A percentile compares a stretch with the other conserved stretches of the same genome.
These are phyloP conservation scores for Agapostemon virescens DNA, from an alignment of 2,888 invertebrate species.

Conservation along the genomic window DNA sequence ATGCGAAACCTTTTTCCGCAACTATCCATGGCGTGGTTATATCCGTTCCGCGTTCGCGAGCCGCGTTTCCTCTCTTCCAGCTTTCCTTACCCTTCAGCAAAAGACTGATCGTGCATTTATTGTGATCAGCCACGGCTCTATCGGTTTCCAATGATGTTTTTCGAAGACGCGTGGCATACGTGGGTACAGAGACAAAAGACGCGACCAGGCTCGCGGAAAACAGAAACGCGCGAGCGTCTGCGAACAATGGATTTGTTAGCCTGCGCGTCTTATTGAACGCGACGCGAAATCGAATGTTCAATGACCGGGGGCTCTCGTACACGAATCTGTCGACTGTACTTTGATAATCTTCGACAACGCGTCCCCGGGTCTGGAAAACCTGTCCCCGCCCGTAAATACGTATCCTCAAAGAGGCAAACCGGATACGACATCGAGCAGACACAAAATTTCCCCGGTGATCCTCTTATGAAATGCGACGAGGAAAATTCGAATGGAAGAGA, in stretches of 20 bases:
- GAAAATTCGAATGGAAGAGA: slow-evolving; percentile 31
- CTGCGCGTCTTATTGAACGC: slow-evolving; percentile 64
- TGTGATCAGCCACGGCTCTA: slow-evolving; percentile 14
- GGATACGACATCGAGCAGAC: slow-evolving; percentile 13
- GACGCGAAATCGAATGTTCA: slow-evolving; percentile 67
- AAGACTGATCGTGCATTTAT: slow-evolving; percentile 35
- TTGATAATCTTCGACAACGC: slow-evolving; percentile 37
- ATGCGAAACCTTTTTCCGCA: too few relatives aligned
- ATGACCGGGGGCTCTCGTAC: slow-evolving; percentile 62
- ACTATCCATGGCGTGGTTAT: slow-evolving; percentile 24
- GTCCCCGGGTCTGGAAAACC: slow-evolving; percentile 8
- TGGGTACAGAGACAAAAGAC: neutral
- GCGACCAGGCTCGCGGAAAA: slow-evolving; percentile 49
- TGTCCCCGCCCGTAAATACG: neutral
- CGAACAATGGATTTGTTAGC: slow-evolving; percentile 73
- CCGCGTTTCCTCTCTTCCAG: neutral
- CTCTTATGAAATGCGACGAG: slow-evolving; percentile 15
- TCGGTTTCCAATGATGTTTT: slow-evolving; percentile 45
- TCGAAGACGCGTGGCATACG: neutral
- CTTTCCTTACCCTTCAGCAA: neutral
- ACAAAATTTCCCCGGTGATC: slow-evolving; percentile 3
- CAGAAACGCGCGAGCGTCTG: slow-evolving; percentile 53
- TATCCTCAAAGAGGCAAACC: slow-evolving; percentile 16
- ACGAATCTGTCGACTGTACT: slow-evolving; percentile 66
- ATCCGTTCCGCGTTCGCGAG: slow-evolving; percentile 22